These are phyloP conservation scores for Saturnia japonica DNA, from an alignment of 2,888 invertebrate species.

Conservation along the genomic window DNA sequence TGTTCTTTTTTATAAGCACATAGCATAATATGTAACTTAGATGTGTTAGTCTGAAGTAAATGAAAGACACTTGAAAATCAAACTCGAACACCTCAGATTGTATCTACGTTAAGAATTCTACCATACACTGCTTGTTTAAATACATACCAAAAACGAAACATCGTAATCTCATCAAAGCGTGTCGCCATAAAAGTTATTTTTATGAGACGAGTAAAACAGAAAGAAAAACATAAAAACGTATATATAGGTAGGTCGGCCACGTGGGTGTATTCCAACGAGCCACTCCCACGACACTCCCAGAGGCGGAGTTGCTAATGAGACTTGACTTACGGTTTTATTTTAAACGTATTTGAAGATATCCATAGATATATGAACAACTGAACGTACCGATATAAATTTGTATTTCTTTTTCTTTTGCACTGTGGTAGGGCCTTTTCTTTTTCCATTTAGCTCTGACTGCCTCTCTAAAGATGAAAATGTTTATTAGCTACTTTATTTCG, in stretches of 20 bases:
- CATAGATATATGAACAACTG: not conserved
- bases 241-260: constrained; percentile 23
- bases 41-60: not conserved
- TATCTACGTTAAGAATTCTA: not conserved
- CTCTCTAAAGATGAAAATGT: not conserved
- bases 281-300: constrained; percentile 51
- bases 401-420: not conserved
- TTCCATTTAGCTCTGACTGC: not conserved
- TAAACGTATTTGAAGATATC: constrained; percentile 26
- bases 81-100: not conserved
- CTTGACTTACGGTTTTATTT: constrained; percentile 38
- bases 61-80: not conserved
- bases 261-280: constrained; percentile 38
- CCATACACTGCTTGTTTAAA: not conserved
- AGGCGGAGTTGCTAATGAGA: constrained; percentile 64
- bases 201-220: constrained; percentile 13
- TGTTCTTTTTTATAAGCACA: no score
- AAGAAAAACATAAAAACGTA: constrained; percentile 29
- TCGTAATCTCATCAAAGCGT: constrained; percentile 11
- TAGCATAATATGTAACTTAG: no score
- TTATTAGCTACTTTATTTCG: no score
- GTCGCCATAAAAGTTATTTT: constrained; percentile 15
- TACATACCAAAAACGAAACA: not conserved
- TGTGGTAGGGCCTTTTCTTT: not conserved
- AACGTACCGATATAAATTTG: not conserved